Evolutionary conservation across 1,140 invertebrate species (phyloP).

Genomic region (Helicoverpa zea): DNA sequence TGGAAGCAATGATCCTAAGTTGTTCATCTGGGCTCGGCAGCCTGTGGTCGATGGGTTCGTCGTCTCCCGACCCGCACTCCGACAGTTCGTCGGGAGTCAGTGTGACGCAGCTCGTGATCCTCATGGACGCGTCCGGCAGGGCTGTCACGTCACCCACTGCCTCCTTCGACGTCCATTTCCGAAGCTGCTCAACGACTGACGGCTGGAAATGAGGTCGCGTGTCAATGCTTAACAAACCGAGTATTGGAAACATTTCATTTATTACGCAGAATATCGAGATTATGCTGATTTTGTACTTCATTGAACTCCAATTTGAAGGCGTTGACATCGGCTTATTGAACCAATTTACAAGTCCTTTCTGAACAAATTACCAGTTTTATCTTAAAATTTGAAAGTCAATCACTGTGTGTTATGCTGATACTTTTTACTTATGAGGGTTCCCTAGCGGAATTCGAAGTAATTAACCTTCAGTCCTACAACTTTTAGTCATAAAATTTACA

Average conservation of each 20-base stretch:
- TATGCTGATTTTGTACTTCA: slow-evolving; percentile 17
- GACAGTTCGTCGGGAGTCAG: slow-evolving; percentile 85
- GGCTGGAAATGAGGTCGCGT: slow-evolving; percentile 88
- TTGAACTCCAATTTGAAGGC: background rate
- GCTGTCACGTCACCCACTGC: slow-evolving; percentile 94
- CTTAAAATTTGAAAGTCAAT: background rate
- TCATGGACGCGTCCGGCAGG: slow-evolving; percentile 90
- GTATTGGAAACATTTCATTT: slow-evolving; percentile 24
- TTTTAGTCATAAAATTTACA: background rate
- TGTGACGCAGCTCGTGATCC: slow-evolving; percentile 83
- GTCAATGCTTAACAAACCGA: slow-evolving; percentile 30
- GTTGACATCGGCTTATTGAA: background rate
- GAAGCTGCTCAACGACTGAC: slow-evolving; percentile 92
- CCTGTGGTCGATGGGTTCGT: slow-evolving; percentile 92
- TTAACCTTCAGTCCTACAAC: background rate
- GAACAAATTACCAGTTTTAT: background rate
- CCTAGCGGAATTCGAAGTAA: background rate
- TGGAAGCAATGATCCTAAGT: slow-evolving; percentile 92
- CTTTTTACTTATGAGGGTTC: background rate
- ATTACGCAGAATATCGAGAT: background rate
- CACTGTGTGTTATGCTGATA: background rate
- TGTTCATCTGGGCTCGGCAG: slow-evolving; percentile 94
- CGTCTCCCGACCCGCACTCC: slow-evolving; percentile 88
- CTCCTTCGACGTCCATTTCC: slow-evolving; percentile 94
- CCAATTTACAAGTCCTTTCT: slow-evolving; percentile 1